Conservation (phyloP, 2,888 invertebrate species). For the Hipparchia semele region DNA sequence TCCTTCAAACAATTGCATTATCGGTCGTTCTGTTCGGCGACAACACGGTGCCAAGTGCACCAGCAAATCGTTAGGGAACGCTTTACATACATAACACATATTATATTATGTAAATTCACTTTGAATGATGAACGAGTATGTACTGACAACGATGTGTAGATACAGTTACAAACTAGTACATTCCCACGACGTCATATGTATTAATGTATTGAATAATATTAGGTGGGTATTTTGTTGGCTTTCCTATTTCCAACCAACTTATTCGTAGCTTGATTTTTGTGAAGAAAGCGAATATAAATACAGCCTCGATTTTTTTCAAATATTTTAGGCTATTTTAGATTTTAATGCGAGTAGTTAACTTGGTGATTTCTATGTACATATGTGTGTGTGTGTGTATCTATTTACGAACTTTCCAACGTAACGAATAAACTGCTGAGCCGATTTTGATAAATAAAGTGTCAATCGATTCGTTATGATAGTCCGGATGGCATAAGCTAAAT, state of each 20-base stretch:
- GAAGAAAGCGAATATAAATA: too few species aligned
- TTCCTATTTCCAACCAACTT: not conserved
- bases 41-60: conserved; percentile 55
- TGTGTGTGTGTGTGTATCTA: too few species aligned
- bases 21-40: conserved; percentile 50
- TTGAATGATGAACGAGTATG: not conserved
- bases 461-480: too few species aligned
- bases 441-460: too few species aligned
- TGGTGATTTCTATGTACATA: too few species aligned
- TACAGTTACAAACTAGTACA: not conserved
- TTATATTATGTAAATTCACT: conserved; percentile 1
- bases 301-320: too few species aligned
- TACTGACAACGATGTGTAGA: not conserved
- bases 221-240: not conserved
- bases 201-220: not conserved
- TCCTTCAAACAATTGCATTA: conserved; percentile 45
- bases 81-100: not conserved
- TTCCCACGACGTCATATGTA: not conserved
- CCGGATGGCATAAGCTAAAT: too few species aligned
- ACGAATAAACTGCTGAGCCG: too few species aligned
- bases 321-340: too few species aligned
- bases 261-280: too few species aligned
- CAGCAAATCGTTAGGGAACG: conserved; percentile 36
- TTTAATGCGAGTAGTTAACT: too few species aligned
- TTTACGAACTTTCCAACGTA: too few species aligned